Conservation (phyloP, 2,888 invertebrate genomes). For the Bombyx huttoni region DNA sequence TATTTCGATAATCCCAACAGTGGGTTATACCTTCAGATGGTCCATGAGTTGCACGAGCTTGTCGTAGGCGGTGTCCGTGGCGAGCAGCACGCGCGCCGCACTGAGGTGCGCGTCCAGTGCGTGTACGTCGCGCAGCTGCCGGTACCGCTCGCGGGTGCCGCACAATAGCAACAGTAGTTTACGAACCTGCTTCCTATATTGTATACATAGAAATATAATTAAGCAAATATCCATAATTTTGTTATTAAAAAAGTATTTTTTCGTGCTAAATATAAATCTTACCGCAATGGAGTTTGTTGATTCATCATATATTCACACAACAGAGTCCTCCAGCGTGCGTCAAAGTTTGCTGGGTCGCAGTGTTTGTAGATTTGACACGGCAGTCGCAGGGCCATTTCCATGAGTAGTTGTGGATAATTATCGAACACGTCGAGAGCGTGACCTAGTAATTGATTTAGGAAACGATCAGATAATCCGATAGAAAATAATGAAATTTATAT, state of each 20-base stretch:
- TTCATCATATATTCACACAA: constrained; percentile 97
- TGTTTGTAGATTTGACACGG: constrained; percentile 94
- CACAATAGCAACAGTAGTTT: constrained; percentile 93
- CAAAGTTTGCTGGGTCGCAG: constrained; percentile 74
- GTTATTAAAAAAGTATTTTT: not conserved
- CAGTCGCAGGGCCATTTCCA: constrained; percentile 93
- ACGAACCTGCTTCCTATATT: constrained; percentile 86
- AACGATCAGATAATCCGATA: not conserved
- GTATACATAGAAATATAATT: too few species aligned
- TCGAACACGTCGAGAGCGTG: constrained; percentile 94
- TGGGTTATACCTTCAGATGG: constrained; percentile 79
- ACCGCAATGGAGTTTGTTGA: constrained; percentile 87
- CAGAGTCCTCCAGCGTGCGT: constrained; percentile 81
- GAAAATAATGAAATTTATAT: not conserved
- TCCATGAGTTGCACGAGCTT: constrained; percentile 94
- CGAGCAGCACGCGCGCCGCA: constrained; percentile 69
- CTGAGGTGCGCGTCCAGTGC: constrained; percentile 91
- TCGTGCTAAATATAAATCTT: not conserved
- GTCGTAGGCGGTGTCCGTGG: constrained; percentile 82
- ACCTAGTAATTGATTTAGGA: constrained; percentile 54
- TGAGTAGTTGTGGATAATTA: constrained; percentile 93
- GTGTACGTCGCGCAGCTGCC: constrained; percentile 93
- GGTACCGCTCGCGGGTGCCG: constrained; percentile 95
- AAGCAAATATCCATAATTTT: too few species aligned
- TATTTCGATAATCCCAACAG: too few species aligned